A percentile compares a stretch with the other conserved stretches of the same genome.
phyloP scores from a whole-genome alignment of 2,797 vertebrate species.

The Rhodeus uyekii region DNA sequence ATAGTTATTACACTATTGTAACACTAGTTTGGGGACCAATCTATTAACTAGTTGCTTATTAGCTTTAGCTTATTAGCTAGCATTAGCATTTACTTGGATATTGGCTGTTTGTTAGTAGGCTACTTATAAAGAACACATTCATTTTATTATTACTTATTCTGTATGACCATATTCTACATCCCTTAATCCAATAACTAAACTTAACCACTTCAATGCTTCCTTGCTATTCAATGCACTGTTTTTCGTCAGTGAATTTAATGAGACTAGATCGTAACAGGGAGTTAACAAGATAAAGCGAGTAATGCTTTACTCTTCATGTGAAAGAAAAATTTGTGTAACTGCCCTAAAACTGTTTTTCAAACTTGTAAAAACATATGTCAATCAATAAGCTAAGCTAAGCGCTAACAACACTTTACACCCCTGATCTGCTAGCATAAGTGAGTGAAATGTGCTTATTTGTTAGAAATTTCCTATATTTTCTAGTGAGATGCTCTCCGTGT shows the following conservation, averaged over 20 bases:
- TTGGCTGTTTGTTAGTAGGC: background rate
- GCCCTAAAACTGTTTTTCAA: background rate
- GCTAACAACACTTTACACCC: background rate
- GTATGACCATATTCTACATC: too few relatives aligned
- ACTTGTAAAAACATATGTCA: background rate
- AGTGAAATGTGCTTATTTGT: background rate
- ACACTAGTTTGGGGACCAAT: background rate
- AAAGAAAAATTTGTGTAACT: background rate
- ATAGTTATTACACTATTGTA: too few relatives aligned
- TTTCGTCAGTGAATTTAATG: too few relatives aligned
- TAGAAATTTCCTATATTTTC: constrained; percentile 15
- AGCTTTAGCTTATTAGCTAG: too few relatives aligned
- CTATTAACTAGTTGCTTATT: too few relatives aligned
- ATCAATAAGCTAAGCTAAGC: background rate
- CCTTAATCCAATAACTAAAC: too few relatives aligned
- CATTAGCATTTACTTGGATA: too few relatives aligned
- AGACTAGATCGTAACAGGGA: background rate
- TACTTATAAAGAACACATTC: too few relatives aligned
- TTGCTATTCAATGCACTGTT: too few relatives aligned
- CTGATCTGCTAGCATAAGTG: background rate
- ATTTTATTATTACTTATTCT: too few relatives aligned
- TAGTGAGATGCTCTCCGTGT: background rate
- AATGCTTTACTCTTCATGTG: background rate
- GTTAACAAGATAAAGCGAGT: background rate
- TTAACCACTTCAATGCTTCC: too few relatives aligned